A percentile compares a stretch with the other conserved stretches of the same genome.
Evolutionary conservation across 2,888 invertebrate genomes (phyloP).

Genomic region (Anoplius nigerrimus): DNA sequence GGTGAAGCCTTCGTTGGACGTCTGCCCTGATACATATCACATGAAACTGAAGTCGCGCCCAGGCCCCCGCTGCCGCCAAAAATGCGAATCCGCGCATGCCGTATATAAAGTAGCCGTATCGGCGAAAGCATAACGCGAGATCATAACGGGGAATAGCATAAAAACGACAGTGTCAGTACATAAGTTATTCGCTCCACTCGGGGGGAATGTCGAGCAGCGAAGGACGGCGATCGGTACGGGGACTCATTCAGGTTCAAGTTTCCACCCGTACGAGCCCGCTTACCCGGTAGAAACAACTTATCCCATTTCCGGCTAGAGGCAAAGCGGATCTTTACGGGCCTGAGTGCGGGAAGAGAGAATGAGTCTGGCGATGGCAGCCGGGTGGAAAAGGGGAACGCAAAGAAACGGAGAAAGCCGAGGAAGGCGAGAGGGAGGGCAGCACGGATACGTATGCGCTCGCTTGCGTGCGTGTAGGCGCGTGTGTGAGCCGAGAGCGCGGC

Average conservation of each 20-base stretch:
- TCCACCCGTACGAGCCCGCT: neutral
- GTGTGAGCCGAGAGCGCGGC: slow-evolving; percentile 25
- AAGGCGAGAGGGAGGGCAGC: slow-evolving; percentile 31
- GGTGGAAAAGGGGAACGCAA: neutral
- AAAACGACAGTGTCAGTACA: no score
- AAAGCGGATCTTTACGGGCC: slow-evolving; percentile 22
- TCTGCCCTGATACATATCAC: no score
- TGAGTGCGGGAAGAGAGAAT: slow-evolving; percentile 7
- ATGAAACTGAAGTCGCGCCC: no score
- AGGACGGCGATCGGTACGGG: neutral
- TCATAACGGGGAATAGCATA: no score
- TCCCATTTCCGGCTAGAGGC: slow-evolving; percentile 15
- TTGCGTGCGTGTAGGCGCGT: no score
- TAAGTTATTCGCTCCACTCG: neutral
- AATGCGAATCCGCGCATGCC: no score
- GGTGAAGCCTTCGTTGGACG: no score
- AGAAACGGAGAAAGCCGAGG: neutral
- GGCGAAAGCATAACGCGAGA: no score
- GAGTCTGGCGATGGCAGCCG: neutral
- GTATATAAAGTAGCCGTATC: no score
- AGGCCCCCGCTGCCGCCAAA: no score
- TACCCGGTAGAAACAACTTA: slow-evolving; percentile 8
- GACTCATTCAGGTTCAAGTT: neutral
- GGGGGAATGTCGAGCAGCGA: neutral
- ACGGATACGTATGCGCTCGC: neutral